Conservation (phyloP, 2,113 vertebrate genomes). For the Pyxicephalus adspersus region DNA sequence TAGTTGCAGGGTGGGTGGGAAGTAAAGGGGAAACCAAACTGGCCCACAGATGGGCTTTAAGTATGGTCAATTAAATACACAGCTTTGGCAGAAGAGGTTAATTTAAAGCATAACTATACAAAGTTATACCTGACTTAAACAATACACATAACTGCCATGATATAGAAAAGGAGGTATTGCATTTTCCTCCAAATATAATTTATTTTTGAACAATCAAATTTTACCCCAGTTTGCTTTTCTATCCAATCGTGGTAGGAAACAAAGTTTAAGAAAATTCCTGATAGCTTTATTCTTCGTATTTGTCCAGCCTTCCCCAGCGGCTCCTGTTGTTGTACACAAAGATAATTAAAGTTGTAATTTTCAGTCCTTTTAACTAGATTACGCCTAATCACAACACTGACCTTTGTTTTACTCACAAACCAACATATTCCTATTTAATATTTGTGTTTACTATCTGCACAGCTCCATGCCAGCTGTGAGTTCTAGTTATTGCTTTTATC, state of each 20-base stretch:
- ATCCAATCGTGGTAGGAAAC: neutral
- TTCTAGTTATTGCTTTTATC: neutral
- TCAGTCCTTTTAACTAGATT: slow-evolving; percentile 27
- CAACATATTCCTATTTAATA: slow-evolving; percentile 34
- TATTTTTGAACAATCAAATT: neutral
- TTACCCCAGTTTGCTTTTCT: neutral
- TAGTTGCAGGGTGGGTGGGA: no score
- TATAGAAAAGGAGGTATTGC: neutral
- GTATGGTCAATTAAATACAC: no score
- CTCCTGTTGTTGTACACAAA: slow-evolving; percentile 34
- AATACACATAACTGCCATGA: no score
- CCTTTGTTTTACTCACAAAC: slow-evolving; percentile 39
- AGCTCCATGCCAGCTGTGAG: slow-evolving; percentile 34
- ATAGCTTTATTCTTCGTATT: slow-evolving; percentile 31
- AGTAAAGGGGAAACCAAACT: no score
- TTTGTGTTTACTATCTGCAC: slow-evolving; percentile 34
- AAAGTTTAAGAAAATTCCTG: slow-evolving; percentile 3
- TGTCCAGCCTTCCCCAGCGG: slow-evolving; percentile 16
- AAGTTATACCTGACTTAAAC: no score
- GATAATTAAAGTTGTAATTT: slow-evolving; percentile 47
- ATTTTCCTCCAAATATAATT: neutral
- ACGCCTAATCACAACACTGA: slow-evolving; percentile 43
- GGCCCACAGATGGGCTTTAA: no score
- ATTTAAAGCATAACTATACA: no score
- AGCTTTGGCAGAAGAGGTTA: no score